Percentiles rank a stretch among this genome's conserved stretches.
Evolutionary conservation across 2,888 invertebrate species (phyloP).

Genomic region (Lasioglossum vierecki): DNA sequence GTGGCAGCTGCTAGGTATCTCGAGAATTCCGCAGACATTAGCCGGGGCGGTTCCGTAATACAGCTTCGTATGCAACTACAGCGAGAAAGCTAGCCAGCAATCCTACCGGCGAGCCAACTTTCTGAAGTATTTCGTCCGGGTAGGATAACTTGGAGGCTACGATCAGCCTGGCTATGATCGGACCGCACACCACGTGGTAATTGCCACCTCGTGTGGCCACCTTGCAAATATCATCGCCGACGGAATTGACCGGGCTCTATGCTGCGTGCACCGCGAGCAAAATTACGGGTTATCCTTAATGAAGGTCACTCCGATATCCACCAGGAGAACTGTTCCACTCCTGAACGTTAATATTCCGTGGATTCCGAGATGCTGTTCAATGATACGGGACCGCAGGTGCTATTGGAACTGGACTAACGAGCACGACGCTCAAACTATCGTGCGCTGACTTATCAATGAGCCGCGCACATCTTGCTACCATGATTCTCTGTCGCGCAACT

Average conservation of each 20-base stretch:
- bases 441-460: background rate
- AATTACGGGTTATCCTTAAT: constrained; percentile 55
- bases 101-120: constrained; percentile 46
- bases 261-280: constrained; percentile 12
- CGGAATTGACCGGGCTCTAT: constrained; percentile 33
- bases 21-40: constrained; percentile 65
- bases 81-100: constrained; percentile 41
- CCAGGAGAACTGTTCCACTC: constrained; percentile 1
- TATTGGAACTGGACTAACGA: constrained; percentile 10
- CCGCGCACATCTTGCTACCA: background rate
- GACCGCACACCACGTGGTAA: constrained; percentile 54
- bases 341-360: constrained; percentile 15
- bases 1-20: constrained; percentile 60
- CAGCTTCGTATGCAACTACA: constrained; percentile 54
- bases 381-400: background rate
- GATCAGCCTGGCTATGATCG: constrained; percentile 28
- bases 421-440: background rate
- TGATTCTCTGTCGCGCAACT: background rate
- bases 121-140: constrained; percentile 59
- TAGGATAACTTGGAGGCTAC: constrained; percentile 47
- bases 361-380: background rate
- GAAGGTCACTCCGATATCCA: constrained; percentile 37
- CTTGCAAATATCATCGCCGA: constrained; percentile 54
- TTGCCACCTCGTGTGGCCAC: constrained; percentile 59
- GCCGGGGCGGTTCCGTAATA: constrained; percentile 53